phyloP scores from a whole-genome alignment of 2,888 invertebrate genomes.

The Agonopterix alstromeriana region DNA sequence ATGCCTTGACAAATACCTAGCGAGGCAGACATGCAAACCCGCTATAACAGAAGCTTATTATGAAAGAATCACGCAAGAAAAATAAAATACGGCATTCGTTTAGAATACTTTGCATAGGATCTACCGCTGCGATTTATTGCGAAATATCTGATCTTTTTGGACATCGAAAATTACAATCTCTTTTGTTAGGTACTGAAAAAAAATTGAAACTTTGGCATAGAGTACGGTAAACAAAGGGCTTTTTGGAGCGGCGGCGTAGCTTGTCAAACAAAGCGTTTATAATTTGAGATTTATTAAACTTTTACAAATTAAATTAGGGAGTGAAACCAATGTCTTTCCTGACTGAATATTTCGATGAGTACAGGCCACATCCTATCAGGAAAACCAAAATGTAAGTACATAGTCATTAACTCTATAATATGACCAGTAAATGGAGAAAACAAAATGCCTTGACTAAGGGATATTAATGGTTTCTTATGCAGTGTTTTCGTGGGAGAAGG shows the following conservation, averaged over 20 bases:
- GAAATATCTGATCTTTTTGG: not conserved
- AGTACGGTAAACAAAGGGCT: too few species aligned
- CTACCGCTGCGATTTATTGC: not conserved
- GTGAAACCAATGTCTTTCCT: conserved; percentile 53
- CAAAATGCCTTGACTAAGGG: too few species aligned
- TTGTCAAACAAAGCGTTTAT: not conserved
- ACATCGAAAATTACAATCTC: not conserved
- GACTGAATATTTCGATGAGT: conserved; percentile 71
- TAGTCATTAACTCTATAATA: too few species aligned
- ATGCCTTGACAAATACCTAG: not conserved
- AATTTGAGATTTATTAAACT: not conserved
- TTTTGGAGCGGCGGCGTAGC: not conserved
- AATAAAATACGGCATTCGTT: conserved; percentile 24
- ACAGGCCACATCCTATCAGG: conserved; percentile 52
- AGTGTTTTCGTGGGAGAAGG: too few species aligned
- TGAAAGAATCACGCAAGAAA: conserved; percentile 37
- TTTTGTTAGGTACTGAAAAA: not conserved
- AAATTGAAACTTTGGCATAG: not conserved
- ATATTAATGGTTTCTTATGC: too few species aligned
- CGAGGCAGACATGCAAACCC: conserved; percentile 53
- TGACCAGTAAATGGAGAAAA: too few species aligned
- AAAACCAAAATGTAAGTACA: conserved; percentile 52
- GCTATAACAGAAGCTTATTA: conserved; percentile 56
- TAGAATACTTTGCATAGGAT: not conserved
- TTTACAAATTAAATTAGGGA: conserved; percentile 12